Percentiles rank a stretch among this genome's conserved stretches.
Conservation (phyloP, 35 echinoderm and acorn worm species). For the Apostichopus japonicus region DNA sequence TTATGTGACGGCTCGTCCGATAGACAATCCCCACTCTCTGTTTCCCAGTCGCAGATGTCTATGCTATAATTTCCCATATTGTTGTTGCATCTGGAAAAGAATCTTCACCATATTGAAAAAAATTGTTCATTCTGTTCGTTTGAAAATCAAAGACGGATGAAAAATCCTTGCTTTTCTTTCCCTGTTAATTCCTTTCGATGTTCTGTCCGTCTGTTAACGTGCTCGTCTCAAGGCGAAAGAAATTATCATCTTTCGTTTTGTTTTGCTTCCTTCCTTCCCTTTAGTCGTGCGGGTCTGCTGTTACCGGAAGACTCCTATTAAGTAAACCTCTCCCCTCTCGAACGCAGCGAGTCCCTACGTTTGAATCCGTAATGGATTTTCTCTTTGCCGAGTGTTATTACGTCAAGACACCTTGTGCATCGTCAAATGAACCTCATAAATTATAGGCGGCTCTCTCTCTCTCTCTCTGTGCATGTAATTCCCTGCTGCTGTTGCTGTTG, state of each 20-base stretch:
- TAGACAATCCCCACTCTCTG: background rate
- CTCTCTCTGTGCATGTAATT: background rate
- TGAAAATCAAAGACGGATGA: no score
- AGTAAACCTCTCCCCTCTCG: conserved; percentile 41
- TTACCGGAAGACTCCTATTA: conserved; percentile 45
- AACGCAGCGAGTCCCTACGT: background rate
- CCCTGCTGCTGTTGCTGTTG: background rate
- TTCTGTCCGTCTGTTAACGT: background rate
- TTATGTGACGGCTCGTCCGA: background rate
- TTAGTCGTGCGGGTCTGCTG: background rate
- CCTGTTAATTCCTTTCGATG: background rate
- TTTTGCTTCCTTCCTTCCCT: background rate
- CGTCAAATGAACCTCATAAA: conserved; percentile 43
- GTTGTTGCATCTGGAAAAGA: background rate
- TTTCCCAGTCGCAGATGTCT: background rate
- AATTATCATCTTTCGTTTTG: background rate
- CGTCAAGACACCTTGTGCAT: conserved; percentile 52
- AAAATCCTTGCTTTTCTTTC: no score
- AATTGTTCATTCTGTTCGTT: background rate
- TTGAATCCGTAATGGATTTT: conserved; percentile 45
- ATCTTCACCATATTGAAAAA: background rate
- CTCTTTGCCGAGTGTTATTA: conserved; percentile 39
- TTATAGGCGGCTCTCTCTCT: conserved; percentile 38
- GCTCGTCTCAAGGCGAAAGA: background rate
- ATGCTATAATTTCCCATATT: conserved; percentile 4